Base-by-base conservation (phyloP, 2,797 vertebrate genomes). In the Synanceia verrucosa region DNA sequence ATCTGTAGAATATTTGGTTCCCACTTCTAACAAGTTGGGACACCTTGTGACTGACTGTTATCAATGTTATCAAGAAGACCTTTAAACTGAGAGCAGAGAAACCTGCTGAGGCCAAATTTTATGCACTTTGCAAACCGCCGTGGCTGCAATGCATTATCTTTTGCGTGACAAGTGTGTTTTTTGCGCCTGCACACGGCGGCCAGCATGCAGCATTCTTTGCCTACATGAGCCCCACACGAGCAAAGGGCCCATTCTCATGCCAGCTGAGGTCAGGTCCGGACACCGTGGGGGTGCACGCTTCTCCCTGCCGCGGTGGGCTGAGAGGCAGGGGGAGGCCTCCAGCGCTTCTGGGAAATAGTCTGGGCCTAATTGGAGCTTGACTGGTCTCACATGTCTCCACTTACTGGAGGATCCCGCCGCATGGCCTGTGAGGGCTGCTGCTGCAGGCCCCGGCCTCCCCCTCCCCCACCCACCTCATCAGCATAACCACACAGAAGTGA, bases 331-430 rank as follows among this genome's bases (percentile, higher is more conserved):
- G 90, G 85, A 77, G 88, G 82, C 83, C 78, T 81, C 76, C 29
- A 44, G 72, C 48, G 59, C 83, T 93, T 93, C 93, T 93, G 91
- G 93, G 91, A 94, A 94, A 91, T 75, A 69, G 88, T 84, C 87
- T 92, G 86, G 81, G 83, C 82, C 85, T 91, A 92, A 93, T 89
- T 91, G 92, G 82, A 85, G 87, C 74, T 85, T 86, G 86, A 80
- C 89, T 83, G 84, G 83, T 87, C 83, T 90, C 92, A 93, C 88
- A 92, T 93, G 91, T 89, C 84, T 92, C 86, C 87, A 90, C 87
- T 94, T 93, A 92, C 78, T 73, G 73, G 59, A 76, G 88, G 81
- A 91, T 88, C 81, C 86, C 57, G 50, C 76, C 48, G 77, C 80
- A 66, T 34, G 65, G 73, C 73, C 67, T 78, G 64, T 65, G 58